phyloP scores from a whole-genome alignment of 2,888 invertebrate genomes.

The Gymnoscelis rufifasciata region DNA sequence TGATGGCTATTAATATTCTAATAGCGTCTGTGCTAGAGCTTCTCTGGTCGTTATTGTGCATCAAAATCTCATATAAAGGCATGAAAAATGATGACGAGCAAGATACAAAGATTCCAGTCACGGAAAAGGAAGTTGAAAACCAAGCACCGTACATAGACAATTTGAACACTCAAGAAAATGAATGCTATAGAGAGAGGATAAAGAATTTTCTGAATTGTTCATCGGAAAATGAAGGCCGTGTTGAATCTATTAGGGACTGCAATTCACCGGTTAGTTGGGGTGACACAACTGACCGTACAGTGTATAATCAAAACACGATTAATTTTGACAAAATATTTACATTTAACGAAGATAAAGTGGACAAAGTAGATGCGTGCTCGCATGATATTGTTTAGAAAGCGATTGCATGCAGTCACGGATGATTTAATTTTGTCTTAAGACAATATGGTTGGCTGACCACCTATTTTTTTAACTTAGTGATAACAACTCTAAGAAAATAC shows the following conservation, averaged over 20 bases:
- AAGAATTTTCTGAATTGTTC: slow-evolving; percentile 68
- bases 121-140: slow-evolving; percentile 73
- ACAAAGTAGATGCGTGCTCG: slow-evolving; percentile 13
- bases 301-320: slow-evolving; percentile 70
- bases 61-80: slow-evolving; percentile 80
- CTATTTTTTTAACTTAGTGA: too few species aligned
- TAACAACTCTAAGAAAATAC: too few species aligned
- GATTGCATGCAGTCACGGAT: slow-evolving; percentile 3
- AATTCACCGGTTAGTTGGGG: slow-evolving; percentile 65
- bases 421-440: too few species aligned
- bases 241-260: slow-evolving; percentile 24
- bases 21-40: slow-evolving; percentile 79
- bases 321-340: slow-evolving; percentile 67
- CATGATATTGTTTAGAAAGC: slow-evolving; percentile 21
- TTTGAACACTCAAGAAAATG: slow-evolving; percentile 75
- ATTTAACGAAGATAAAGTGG: slow-evolving; percentile 38
- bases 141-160: slow-evolving; percentile 52
- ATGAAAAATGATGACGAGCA: slow-evolving; percentile 80
- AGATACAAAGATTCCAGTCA: slow-evolving; percentile 58
- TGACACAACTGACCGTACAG: slow-evolving; percentile 59
- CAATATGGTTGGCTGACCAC: too few species aligned
- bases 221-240: slow-evolving; percentile 23
- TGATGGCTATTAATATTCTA: slow-evolving; percentile 79
- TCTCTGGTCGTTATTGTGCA: slow-evolving; percentile 80
- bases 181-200: slow-evolving; percentile 70